Evolutionary conservation across 2,113 vertebrate genomes (phyloP).

Genomic region (Corythornis vintsioides): DNA sequence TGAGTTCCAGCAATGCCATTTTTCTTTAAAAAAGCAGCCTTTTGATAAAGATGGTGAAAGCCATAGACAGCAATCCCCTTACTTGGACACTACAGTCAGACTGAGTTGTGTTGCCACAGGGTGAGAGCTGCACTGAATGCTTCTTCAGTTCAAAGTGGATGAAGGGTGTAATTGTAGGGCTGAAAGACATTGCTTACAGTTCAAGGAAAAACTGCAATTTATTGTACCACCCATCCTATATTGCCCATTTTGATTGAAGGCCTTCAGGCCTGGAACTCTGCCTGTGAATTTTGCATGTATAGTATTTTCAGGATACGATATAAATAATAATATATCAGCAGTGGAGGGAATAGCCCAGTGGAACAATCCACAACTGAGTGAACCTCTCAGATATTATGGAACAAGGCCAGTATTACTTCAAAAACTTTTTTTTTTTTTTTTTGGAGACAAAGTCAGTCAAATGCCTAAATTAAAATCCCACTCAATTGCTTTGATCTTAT

Average conservation of each 20-base stretch:
- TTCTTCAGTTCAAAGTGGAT: slow-evolving; percentile 17
- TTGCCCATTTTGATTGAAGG: neutral
- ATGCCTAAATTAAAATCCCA: slow-evolving; percentile 63
- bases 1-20: neutral
- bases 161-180: neutral
- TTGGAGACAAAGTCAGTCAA: slow-evolving; percentile 43
- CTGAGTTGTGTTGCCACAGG: neutral
- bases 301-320: slow-evolving; percentile 16
- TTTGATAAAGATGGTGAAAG: neutral
- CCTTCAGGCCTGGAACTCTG: slow-evolving; percentile 37
- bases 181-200: slow-evolving; percentile 3
- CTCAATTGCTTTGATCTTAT: slow-evolving; percentile 66
- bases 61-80: neutral
- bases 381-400: slow-evolving; percentile 41
- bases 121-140: neutral
- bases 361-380: slow-evolving; percentile 34
- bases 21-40: neutral
- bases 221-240: neutral
- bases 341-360: slow-evolving; percentile 17
- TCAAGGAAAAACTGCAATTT: neutral
- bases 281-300: neutral
- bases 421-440: slow-evolving; percentile 22
- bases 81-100: neutral
- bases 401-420: slow-evolving; percentile 50
- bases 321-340: slow-evolving; percentile 35